These are phyloP conservation scores for Hapalemur alaotrensis DNA, from an alignment of 2,797 vertebrate genomes.

Conservation along the genomic window DNA sequence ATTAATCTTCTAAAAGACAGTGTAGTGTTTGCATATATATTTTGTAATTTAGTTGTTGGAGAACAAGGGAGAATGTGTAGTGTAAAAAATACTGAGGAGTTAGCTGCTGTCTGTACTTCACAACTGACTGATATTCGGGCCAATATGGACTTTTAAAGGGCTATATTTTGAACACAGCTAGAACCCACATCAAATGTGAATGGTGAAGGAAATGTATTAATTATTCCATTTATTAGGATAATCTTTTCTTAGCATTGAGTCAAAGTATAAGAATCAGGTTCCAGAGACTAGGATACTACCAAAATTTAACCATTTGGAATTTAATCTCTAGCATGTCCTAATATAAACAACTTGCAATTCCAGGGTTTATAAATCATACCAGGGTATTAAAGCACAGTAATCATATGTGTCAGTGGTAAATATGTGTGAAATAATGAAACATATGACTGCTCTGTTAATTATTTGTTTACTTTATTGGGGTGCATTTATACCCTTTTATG, in stretches of 20 bases:
- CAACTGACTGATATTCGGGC: slow-evolving; percentile 71
- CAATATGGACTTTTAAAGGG: slow-evolving; percentile 69
- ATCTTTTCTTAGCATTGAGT: slow-evolving; percentile 60
- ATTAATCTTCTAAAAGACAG: slow-evolving; percentile 17
- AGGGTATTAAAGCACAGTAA: slow-evolving; percentile 77
- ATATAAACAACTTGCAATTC: slow-evolving; percentile 63
- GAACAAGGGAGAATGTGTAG: neutral
- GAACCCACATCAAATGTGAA: slow-evolving; percentile 48
- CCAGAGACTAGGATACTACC: slow-evolving; percentile 61
- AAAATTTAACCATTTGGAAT: slow-evolving; percentile 62
- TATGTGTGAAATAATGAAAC: slow-evolving; percentile 82
- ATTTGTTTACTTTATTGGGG: slow-evolving; percentile 78
- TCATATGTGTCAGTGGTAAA: slow-evolving; percentile 73
- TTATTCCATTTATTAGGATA: slow-evolving; percentile 51
- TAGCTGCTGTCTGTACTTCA: neutral
- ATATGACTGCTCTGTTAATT: slow-evolving; percentile 75
- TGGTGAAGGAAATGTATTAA: slow-evolving; percentile 55
- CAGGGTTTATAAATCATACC: slow-evolving; percentile 80
- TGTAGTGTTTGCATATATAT: neutral
- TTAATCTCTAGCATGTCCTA: slow-evolving; percentile 46
- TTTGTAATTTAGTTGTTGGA: slow-evolving; percentile 22
- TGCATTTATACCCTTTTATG: slow-evolving; percentile 85
- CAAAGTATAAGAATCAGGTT: slow-evolving; percentile 49
- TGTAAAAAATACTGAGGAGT: slow-evolving; percentile 1
- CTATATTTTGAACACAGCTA: slow-evolving; percentile 49